Evolutionary conservation across 2,797 vertebrate genomes (phyloP), one percentile per base, ranked within the genome.

Genomic region (Poecilia gillii): DNA sequence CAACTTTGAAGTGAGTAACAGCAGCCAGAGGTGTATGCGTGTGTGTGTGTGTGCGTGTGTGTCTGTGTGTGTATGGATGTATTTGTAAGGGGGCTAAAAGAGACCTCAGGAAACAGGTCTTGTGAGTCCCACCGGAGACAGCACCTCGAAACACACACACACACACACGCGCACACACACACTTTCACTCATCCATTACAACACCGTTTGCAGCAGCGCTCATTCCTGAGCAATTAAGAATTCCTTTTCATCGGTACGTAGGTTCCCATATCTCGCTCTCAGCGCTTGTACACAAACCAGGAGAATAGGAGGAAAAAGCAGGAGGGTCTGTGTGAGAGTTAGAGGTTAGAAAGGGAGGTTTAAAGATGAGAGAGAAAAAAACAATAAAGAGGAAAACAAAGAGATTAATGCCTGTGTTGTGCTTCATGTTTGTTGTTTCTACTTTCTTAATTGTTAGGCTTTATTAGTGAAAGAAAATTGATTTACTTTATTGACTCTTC

Each of bases 1-100:
- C 96, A 97, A 97, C 97, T 98, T 97, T 98, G 96, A 97, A 97
- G 96, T 96, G 92, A 94, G 97, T 95, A 97, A 90, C 87, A 97
- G 96, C 97, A 97, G 96, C 93, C 89, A 96, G 96, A 96, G 94
- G 91, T 87, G 83, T 87, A 87, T 87, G 84, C 83, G 79, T 83
- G 82, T 80, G 74, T 75, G 75, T 87, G 88, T 86, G 84, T 84
- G 79, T 84, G 82, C 79, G 74, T 75, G 75, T 84, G 77, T 84
- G 81, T 85, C 74, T 74, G 77, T 57, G 78, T 78, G 74, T 78
- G 64, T 76, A n/a, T 75, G 80, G 41, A 49, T 23, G 59, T 78
- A 4, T 86, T n/a, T 84, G 79, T 71, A 82, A 80, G 82, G 87
- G 96, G 95, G 89, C 94, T 95, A 96, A 91, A 93, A 86, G 92